Evolutionary conservation across 2,797 vertebrate genomes (phyloP).

Genomic region (Setipinna tenuifilis): DNA sequence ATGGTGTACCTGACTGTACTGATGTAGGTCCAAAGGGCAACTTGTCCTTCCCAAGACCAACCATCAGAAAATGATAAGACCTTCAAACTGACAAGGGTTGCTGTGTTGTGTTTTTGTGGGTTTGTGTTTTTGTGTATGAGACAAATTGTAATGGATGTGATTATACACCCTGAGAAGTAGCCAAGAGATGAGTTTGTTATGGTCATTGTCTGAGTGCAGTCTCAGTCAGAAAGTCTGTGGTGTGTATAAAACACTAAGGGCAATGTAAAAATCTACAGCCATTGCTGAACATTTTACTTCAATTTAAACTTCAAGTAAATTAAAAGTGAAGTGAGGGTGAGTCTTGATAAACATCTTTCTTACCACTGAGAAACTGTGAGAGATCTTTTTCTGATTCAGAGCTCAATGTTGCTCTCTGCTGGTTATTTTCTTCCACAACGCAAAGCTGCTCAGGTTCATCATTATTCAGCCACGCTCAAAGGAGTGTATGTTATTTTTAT

Average conservation of each 20-base stretch:
- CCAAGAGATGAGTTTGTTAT: too few species aligned
- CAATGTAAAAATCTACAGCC: background rate
- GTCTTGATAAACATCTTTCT: background rate
- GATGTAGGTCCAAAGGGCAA: background rate
- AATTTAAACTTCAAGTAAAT: too few species aligned
- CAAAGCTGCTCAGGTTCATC: background rate
- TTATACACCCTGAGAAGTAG: too few species aligned
- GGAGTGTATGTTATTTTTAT: background rate
- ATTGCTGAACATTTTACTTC: background rate
- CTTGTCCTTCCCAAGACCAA: background rate
- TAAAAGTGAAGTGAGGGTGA: too few species aligned
- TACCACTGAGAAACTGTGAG: background rate
- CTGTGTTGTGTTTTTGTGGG: too few species aligned
- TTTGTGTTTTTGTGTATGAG: too few species aligned
- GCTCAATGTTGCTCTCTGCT: background rate
- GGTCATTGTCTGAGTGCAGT: too few species aligned
- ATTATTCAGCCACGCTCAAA: background rate
- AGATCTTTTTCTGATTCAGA: background rate
- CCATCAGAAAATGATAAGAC: background rate
- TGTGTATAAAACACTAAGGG: background rate
- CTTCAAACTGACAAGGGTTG: background rate
- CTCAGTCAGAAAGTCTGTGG: background rate
- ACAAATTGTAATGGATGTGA: too few species aligned
- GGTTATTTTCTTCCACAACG: background rate
- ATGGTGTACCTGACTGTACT: background rate